These are phyloP conservation scores for Nemapogon koenigi DNA, from an alignment of 2,888 invertebrate genomes.

Conservation along the genomic window DNA sequence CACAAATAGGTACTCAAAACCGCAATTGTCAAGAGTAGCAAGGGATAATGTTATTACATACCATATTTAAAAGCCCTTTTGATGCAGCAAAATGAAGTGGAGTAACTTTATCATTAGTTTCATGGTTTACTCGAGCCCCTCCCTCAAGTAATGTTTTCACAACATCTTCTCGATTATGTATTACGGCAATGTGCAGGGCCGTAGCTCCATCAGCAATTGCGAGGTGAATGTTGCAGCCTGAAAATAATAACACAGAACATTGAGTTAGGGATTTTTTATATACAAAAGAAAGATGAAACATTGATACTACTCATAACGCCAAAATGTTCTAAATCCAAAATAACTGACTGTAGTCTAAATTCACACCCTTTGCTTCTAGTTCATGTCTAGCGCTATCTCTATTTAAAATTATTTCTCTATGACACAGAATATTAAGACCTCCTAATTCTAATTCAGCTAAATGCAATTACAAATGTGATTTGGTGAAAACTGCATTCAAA, in stretches of 20 bases:
- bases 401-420: no score
- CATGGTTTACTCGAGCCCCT: slow-evolving; percentile 66
- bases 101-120: slow-evolving; percentile 67
- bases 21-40: neutral
- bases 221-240: slow-evolving; percentile 69
- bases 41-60: slow-evolving; percentile 20
- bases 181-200: slow-evolving; percentile 72
- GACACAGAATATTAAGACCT: no score
- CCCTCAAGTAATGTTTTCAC: slow-evolving; percentile 60
- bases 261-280: no score
- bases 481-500: no score
- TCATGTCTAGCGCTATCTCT: no score
- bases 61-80: slow-evolving; percentile 59
- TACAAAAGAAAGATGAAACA: no score
- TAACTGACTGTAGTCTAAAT: no score
- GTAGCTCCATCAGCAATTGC: slow-evolving; percentile 70
- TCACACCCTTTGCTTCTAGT: no score
- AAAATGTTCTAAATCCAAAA: no score
- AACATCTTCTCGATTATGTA: slow-evolving; percentile 63
- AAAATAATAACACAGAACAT: slow-evolving; percentile 25
- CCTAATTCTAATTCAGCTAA: no score
- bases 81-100: slow-evolving; percentile 69
- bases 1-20: neutral
- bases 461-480: no score
- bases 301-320: no score